Evolutionary conservation across 2,888 invertebrate species (phyloP).

Genomic region (Diadromus collaris): DNA sequence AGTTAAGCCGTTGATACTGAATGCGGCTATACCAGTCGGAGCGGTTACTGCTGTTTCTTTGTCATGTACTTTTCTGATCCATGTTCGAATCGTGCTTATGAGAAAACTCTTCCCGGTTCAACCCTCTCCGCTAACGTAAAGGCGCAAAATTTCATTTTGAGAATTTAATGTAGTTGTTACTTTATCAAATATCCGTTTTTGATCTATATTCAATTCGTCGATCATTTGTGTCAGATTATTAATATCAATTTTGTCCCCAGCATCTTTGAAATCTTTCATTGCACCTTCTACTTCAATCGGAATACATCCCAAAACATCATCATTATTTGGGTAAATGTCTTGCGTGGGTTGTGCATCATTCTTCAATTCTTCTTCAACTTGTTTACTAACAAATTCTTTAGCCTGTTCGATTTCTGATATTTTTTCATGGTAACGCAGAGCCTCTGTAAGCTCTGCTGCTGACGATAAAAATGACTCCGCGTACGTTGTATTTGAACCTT

Average conservation of each 20-base stretch:
- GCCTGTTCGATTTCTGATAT: conserved; percentile 38
- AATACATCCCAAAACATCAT: conserved; percentile 58
- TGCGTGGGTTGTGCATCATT: no score
- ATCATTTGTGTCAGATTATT: conserved; percentile 58
- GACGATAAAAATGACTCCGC: conserved; percentile 56
- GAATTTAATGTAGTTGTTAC: conserved; percentile 36
- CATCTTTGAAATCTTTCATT: conserved; percentile 64
- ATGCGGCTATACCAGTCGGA: conserved; percentile 73
- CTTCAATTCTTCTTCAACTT: no score
- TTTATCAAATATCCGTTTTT: conserved; percentile 59
- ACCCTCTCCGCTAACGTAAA: conserved; percentile 69
- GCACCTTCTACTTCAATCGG: conserved; percentile 60
- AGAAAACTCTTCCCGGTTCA: conserved; percentile 63
- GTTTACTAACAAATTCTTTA: not conserved
- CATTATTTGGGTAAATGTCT: conserved; percentile 54
- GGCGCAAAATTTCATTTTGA: conserved; percentile 50
- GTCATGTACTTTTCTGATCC: conserved; percentile 59
- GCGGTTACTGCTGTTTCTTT: conserved; percentile 70
- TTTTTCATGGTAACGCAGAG: conserved; percentile 51
- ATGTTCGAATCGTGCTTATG: no score
- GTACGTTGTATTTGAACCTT: conserved; percentile 49
- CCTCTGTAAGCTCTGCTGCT: conserved; percentile 56
- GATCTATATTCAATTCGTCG: conserved; percentile 60
- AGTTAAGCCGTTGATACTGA: conserved; percentile 72
- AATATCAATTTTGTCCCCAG: conserved; percentile 47